Percentiles rank a stretch among this genome's conserved stretches.
These are phyloP conservation scores for Oreamnos americanus DNA, from an alignment of 2,113 vertebrate genomes.

Conservation along the genomic window DNA sequence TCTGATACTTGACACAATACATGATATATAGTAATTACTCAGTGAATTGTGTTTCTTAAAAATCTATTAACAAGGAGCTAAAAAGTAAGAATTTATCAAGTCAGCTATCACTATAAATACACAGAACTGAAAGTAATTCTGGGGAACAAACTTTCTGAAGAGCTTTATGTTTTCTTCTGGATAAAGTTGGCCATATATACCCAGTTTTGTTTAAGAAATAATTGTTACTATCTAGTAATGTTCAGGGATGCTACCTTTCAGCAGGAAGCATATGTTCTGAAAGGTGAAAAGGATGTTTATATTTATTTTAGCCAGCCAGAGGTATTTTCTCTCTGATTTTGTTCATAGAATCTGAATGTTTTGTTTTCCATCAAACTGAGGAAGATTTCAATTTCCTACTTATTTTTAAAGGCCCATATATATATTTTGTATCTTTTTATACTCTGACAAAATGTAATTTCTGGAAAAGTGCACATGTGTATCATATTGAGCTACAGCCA, in stretches of 20 bases:
- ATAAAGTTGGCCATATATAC: background rate
- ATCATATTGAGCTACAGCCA: background rate
- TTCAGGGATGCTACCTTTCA: background rate
- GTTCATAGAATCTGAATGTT: background rate
- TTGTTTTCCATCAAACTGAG: background rate
- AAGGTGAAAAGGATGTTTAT: background rate
- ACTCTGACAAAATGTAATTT: background rate
- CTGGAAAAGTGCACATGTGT: slow-evolving; percentile 18
- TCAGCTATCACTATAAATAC: background rate
- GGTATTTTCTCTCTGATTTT: background rate
- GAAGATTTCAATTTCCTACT: background rate
- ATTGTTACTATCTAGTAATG: background rate
- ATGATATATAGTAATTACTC: background rate
- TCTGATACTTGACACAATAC: background rate
- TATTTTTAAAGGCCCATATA: background rate
- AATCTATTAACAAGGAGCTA: background rate
- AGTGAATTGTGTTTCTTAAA: background rate
- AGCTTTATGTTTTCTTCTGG: background rate
- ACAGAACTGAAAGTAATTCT: background rate
- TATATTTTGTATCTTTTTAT: background rate
- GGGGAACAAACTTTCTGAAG: background rate
- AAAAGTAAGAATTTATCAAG: background rate
- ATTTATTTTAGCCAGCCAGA: background rate
- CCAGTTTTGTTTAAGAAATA: background rate
- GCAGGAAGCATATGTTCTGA: background rate